Percentiles rank a stretch among this genome's conserved stretches.
Evolutionary conservation across 2,888 invertebrate genomes (phyloP).

Genomic region (Fabriciana adippe): DNA sequence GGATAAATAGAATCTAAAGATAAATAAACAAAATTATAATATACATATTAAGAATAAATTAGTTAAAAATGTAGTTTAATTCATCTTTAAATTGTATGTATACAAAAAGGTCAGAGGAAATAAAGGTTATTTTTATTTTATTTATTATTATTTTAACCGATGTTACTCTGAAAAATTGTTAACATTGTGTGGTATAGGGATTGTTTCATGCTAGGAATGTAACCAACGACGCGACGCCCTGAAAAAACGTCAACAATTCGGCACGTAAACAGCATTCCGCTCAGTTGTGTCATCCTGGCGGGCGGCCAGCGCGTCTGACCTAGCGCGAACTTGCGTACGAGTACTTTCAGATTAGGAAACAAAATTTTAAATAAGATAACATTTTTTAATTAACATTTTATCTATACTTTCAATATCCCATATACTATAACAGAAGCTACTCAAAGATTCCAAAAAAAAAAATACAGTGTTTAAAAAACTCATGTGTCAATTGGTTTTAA

Average conservation of each 20-base stretch:
- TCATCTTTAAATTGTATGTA: no score
- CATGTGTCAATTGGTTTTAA: no score
- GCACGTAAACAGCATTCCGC: slow-evolving; percentile 75
- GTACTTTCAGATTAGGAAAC: slow-evolving; percentile 38
- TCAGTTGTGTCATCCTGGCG: slow-evolving; percentile 72
- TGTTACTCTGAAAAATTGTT: background rate
- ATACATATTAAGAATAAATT: no score
- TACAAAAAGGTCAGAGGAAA: no score
- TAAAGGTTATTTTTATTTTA: no score
- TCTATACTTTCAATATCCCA: background rate
- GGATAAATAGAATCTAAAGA: no score
- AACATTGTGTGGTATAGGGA: background rate
- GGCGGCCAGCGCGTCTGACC: slow-evolving; percentile 67
- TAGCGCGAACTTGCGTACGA: slow-evolving; percentile 60
- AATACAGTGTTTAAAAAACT: no score
- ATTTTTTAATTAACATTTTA: background rate
- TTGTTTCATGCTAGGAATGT: slow-evolving; percentile 21
- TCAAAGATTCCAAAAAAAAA: no score
- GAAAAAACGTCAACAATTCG: slow-evolving; percentile 60
- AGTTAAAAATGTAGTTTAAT: no score
- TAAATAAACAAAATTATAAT: no score
- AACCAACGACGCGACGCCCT: slow-evolving; percentile 29
- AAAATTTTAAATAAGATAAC: slow-evolving; percentile 24
- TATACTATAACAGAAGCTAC: no score
- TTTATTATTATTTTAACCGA: no score